phyloP scores from a whole-genome alignment of 2,797 vertebrate genomes.

The Cirrhinus mrigala region DNA sequence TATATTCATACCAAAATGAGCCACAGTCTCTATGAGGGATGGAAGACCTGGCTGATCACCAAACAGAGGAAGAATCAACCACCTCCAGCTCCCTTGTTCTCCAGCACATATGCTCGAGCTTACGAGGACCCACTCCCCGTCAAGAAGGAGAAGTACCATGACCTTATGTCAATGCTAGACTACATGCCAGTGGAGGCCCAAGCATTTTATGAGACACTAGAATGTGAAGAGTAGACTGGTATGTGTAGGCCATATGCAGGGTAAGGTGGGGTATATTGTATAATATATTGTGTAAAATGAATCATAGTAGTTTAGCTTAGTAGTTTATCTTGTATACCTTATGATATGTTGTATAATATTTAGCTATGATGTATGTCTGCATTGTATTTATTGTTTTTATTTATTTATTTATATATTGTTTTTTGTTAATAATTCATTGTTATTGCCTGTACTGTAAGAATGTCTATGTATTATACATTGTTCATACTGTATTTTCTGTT shows the following conservation, averaged over 20 bases:
- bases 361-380: too few species aligned
- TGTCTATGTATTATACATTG: too few species aligned
- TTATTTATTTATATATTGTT: too few species aligned
- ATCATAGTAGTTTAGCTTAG: too few species aligned
- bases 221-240: neutral
- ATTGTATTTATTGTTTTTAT: too few species aligned
- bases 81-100: neutral
- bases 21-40: neutral
- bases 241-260: neutral
- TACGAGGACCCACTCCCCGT: neutral
- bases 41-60: neutral
- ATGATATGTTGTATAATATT: too few species aligned
- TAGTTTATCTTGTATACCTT: too few species aligned
- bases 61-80: neutral
- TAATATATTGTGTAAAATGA: neutral
- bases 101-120: neutral
- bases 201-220: neutral
- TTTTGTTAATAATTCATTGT: too few species aligned
- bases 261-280: neutral
- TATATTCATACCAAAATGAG: neutral
- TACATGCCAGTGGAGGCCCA: neutral
- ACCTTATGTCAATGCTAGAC: too few species aligned
- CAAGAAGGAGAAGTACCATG: neutral
- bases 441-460: too few species aligned
- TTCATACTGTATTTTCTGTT: too few species aligned